Evolutionary conservation across 1,140 invertebrate species (phyloP).

Genomic region (Pantala flavescens): DNA sequence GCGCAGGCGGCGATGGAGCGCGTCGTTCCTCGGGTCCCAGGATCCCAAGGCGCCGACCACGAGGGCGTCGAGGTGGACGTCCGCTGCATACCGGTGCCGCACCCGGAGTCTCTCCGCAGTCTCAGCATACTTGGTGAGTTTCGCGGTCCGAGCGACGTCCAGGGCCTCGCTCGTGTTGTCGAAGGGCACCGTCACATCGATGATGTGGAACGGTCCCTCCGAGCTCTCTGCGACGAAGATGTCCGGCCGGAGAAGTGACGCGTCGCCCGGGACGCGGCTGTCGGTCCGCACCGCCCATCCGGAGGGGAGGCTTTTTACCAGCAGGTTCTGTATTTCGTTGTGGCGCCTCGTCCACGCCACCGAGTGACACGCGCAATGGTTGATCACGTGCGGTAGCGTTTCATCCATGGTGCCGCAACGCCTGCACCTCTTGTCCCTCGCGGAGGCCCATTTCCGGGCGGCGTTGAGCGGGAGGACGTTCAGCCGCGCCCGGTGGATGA

Average conservation of each 20-base stretch:
- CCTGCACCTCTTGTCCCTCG: constrained; percentile 25
- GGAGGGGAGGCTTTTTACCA: neutral
- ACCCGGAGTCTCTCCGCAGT: constrained; percentile 20
- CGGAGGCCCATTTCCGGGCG: constrained; percentile 14
- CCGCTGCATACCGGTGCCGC: constrained; percentile 17
- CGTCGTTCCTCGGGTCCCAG: neutral
- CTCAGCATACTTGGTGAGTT: constrained; percentile 26
- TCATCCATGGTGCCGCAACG: constrained; percentile 24
- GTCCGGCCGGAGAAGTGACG: constrained; percentile 26
- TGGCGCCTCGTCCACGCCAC: constrained; percentile 18
- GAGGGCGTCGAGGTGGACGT: constrained; percentile 9
- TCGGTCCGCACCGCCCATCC: neutral
- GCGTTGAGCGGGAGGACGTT: constrained; percentile 29
- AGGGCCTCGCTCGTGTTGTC: constrained; percentile 29
- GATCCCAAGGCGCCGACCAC: no score
- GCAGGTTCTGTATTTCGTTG: constrained; percentile 18
- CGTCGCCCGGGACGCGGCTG: constrained; percentile 18
- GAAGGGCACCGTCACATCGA: constrained; percentile 33
- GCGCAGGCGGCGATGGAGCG: neutral
- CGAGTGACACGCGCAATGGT: constrained; percentile 26
- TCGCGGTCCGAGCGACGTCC: constrained; percentile 18
- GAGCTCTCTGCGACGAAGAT: constrained; percentile 27
- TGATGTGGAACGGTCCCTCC: constrained; percentile 21
- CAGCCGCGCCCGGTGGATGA: constrained; percentile 32
- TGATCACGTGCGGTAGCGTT: constrained; percentile 29